Percentiles rank a stretch among this genome's conserved stretches.
Conservation (phyloP, 2,113 vertebrate genomes). For the Turnix velox region DNA sequence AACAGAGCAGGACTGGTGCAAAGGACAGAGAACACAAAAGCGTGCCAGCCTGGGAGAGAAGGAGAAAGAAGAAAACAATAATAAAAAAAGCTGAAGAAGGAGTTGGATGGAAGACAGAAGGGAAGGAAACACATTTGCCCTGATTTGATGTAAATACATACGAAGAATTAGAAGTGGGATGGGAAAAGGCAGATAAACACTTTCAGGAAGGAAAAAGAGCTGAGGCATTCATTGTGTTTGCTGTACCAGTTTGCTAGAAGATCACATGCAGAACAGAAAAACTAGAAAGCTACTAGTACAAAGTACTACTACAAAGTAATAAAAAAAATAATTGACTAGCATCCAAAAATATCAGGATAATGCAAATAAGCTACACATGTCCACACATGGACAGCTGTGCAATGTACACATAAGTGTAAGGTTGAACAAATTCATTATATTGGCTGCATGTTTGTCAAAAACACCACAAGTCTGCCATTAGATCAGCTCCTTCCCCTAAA, state of each 20-base stretch:
- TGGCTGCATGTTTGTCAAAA: background rate
- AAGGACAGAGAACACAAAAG: background rate
- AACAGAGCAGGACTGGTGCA: background rate
- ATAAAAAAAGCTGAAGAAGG: background rate
- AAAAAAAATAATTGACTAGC: background rate
- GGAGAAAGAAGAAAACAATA: background rate
- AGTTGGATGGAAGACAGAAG: background rate
- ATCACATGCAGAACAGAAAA: background rate
- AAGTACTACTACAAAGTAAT: no score
- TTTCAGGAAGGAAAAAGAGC: background rate
- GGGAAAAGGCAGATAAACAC: background rate
- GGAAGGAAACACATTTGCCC: background rate
- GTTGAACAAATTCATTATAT: background rate
- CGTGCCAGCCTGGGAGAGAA: background rate
- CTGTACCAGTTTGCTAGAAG: background rate
- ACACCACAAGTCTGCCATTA: fast-evolving
- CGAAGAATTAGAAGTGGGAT: background rate
- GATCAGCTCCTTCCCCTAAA: background rate
- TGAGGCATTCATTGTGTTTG: background rate
- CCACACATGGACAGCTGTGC: background rate
- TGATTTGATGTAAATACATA: fast-evolving
- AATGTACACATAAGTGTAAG: background rate
- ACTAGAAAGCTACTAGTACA: background rate
- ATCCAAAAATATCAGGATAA: background rate
- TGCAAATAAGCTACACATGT: background rate